These are phyloP conservation scores for Antheraea pernyi DNA, from an alignment of 1,140 invertebrate genomes.

Conservation along the genomic window DNA sequence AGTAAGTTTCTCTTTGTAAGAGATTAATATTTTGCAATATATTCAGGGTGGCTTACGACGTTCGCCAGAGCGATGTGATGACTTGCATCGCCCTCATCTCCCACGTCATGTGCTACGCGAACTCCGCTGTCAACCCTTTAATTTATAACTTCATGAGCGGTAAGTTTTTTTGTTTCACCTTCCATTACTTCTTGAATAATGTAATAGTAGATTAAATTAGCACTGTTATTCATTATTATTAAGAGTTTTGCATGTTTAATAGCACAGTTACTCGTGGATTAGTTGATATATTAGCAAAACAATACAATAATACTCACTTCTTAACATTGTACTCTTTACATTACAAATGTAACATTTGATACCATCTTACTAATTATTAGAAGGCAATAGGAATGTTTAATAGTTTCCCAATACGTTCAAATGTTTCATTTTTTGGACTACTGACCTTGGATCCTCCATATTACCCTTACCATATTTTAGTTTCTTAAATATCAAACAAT, in stretches of 20 bases:
- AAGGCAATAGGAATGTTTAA: too few relatives aligned
- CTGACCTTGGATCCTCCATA: too few relatives aligned
- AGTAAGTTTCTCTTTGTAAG: background rate
- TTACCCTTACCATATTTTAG: too few relatives aligned
- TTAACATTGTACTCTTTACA: too few relatives aligned
- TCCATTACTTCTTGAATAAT: background rate
- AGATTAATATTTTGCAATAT: background rate
- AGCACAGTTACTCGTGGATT: too few relatives aligned
- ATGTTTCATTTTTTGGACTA: too few relatives aligned
- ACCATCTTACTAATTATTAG: too few relatives aligned
- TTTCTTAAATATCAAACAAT: too few relatives aligned
- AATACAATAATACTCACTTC: too few relatives aligned
- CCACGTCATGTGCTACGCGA: slow-evolving; percentile 92
- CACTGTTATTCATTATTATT: background rate
- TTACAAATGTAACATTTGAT: too few relatives aligned
- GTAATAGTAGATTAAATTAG: background rate
- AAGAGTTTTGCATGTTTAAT: background rate
- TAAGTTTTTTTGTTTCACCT: slow-evolving; percentile 76
- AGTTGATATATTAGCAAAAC: too few relatives aligned
- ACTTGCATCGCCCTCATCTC: slow-evolving; percentile 83
- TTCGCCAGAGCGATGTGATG: slow-evolving; percentile 83
- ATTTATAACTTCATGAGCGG: slow-evolving; percentile 98
- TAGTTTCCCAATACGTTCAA: too few relatives aligned
- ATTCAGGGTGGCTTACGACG: slow-evolving; percentile 80
- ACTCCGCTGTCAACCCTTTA: slow-evolving; percentile 93